These are phyloP conservation scores for Myanophis thanlyinensis DNA, from an alignment of 2,113 vertebrate species.

Conservation along the genomic window DNA sequence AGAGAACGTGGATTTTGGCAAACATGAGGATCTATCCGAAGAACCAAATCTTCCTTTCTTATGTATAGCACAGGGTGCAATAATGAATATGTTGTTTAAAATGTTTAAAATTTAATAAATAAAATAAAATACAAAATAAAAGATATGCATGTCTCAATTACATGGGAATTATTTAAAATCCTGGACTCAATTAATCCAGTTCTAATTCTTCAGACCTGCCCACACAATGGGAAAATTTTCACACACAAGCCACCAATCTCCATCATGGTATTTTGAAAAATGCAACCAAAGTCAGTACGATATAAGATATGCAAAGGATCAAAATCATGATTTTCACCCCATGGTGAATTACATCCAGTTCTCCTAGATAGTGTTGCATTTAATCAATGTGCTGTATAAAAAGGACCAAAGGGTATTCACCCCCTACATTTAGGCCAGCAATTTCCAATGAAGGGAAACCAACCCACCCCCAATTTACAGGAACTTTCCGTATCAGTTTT, in stretches of 20 bases:
- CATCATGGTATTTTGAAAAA: not conserved
- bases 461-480: not conserved
- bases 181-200: conserved; percentile 3
- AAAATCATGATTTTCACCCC: not conserved
- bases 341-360: not conserved
- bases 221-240: not conserved
- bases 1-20: no score
- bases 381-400: not conserved
- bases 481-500: not conserved
- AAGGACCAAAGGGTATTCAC: not conserved
- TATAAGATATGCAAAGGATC: not conserved
- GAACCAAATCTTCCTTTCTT: no score
- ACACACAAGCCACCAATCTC: not conserved
- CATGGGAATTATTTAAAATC: not conserved
- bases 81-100: no score
- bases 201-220: not conserved
- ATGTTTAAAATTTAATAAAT: no score
- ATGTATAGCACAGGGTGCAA: no score
- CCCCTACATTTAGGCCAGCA: not conserved
- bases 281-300: not conserved
- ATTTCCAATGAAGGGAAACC: not conserved
- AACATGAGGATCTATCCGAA: no score
- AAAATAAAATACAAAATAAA: no score
- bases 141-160: not conserved
- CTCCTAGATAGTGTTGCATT: not conserved